Evolutionary conservation across 2,888 invertebrate genomes (phyloP), one percentile per base, ranked within the genome.

Genomic region (Nymphalis urticae): DNA sequence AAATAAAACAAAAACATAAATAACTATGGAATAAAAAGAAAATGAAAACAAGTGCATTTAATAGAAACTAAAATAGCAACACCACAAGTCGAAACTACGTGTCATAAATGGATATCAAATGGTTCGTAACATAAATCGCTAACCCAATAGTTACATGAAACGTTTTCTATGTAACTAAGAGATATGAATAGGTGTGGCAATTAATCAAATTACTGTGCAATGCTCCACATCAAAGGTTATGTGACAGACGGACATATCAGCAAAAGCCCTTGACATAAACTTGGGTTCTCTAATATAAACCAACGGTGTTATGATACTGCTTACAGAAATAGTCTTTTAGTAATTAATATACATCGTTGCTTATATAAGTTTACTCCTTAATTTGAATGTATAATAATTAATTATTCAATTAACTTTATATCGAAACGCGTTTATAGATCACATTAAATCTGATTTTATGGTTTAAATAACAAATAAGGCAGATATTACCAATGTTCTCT

Each of bases 131-230:
- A 19, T 8, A 19, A 51, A 51, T 36, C 10, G 32, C 13, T 42
- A 16, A 5, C 16, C 13, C 13, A 4, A 6, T 32, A 21, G 51
- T 21, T 0, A 53, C 24, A 53, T 24, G 27, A 53, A 24, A 24
- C 16, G 53, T 53, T 53, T 53, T 53, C 13, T 53, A 53, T 53
- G 13, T 53, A 53, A 27, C 53, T 16, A 24, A 4, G 4, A 53
- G 24, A 13, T 53, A 24, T 21, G 53, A 53, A 16, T 53, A 53
- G 53, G 24, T 19, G 4, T 62, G 21, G 48, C 48, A 62, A 66
- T 66, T 66, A 62, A 66, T 66, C 66, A 56, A 66, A 62, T 62
- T 66, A 56, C 36, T 17, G 51, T 61, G 54, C 24, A 56, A 53
- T 21, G 21, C 19, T 62, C 56, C 8, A 61, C 53, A 56, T 66